Evolutionary conservation across 2,113 vertebrate species (phyloP), one percentile per base, ranked within the genome.

Genomic region (Orthonyx spaldingii): DNA sequence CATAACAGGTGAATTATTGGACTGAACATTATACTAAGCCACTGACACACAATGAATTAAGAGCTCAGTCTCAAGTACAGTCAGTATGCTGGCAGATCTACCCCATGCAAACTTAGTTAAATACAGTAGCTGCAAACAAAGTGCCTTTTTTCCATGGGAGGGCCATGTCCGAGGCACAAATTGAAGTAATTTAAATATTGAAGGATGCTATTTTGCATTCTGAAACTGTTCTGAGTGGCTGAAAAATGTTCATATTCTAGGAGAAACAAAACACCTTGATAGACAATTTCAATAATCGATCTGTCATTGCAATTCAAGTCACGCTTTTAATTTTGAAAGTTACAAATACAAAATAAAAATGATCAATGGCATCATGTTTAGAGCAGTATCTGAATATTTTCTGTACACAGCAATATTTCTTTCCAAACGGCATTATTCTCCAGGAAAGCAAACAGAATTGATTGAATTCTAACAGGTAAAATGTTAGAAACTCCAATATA

Each of bases 291-390:
- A 97, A 90, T 94, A 97, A 98, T 77, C 26, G 93, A 97, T 98
- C 98, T 98, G 97, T 98, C 90, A 96, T 92, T 98, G 97, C 98
- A 98, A 98, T 98, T 98, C 98, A 98, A 98, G 98, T 98, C 97
- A 98, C 96, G 24, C 93, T 97, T 97, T 97, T 97, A 98, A 98
- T 97, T 98, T 95, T 97, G 94, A 97, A 98, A 97, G 97, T 97
- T 92, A 97, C 96, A 97, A 97, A 98, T 97, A 98, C 97, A 98
- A 96, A 98, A 97, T 96, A 97, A 97, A 96, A 97, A 95, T 93
- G 93, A 89, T 95, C 97, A 94, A 98, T 98, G 97, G 97, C 96
- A 97, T 98, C 94, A 97, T 97, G 97, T 94, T 97, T 93, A 97
- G 97, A 98, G 96, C 94, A 97, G 95, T 97, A 98, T 93, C 95